Conservation (phyloP, 2,113 vertebrate species). For the Regulus satrapa region DNA sequence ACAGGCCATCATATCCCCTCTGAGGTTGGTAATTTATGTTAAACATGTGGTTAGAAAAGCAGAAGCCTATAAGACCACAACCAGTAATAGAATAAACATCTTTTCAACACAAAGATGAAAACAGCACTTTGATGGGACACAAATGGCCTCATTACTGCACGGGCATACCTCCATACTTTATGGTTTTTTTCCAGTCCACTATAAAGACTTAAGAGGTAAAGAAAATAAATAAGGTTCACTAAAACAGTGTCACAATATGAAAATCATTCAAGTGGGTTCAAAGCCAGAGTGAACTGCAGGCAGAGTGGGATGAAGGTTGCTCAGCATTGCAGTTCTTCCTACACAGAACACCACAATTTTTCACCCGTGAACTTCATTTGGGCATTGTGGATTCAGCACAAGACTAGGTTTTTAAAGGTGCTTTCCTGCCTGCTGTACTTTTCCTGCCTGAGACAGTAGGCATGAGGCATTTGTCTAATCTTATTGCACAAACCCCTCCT, state of each 20-base stretch:
- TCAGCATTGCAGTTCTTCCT: background rate
- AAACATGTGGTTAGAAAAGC: background rate
- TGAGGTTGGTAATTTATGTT: background rate
- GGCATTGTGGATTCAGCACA: background rate
- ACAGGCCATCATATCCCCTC: background rate
- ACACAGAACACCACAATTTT: background rate
- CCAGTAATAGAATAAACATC: background rate
- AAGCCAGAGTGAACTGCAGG: background rate
- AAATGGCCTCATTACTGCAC: background rate
- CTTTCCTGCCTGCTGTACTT: background rate
- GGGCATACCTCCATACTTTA: background rate
- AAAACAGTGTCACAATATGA: background rate
- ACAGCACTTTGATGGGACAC: background rate
- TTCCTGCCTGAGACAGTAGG: too few relatives aligned
- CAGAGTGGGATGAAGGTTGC: background rate
- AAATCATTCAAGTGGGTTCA: background rate
- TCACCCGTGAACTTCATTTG: accelerated
- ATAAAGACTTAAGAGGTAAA: background rate
- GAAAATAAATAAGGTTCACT: background rate
- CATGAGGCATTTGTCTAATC: background rate
- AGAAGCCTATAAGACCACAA: background rate
- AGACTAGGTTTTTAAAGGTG: background rate
- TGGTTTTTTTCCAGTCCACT: background rate
- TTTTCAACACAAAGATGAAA: background rate
- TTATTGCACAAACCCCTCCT: background rate